A percentile compares a stretch with the other conserved stretches of the same genome.
Conservation (phyloP, 2,888 invertebrate genomes). For the Tipula helvola region DNA sequence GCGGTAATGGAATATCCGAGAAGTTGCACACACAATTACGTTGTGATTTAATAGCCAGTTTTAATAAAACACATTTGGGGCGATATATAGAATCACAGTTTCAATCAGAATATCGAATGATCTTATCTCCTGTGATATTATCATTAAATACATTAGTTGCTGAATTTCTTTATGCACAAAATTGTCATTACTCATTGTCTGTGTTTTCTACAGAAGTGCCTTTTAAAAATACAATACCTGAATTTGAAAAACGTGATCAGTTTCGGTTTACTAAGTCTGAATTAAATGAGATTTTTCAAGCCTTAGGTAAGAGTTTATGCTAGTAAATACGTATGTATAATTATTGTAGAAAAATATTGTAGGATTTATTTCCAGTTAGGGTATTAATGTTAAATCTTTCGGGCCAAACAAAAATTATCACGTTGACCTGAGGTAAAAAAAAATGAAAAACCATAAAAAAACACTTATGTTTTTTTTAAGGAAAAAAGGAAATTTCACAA, state of each 20-base stretch:
- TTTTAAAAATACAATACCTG: constrained; percentile 27
- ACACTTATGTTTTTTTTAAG: no score
- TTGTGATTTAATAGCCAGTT: constrained; percentile 27
- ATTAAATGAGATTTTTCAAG: constrained; percentile 25
- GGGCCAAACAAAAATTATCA: no score
- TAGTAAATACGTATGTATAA: no score
- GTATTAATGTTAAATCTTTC: no score
- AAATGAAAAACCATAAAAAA: no score
- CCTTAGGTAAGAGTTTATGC: constrained; percentile 18
- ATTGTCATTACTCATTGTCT: constrained; percentile 32
- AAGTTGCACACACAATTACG: constrained; percentile 29
- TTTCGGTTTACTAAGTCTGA: constrained; percentile 29
- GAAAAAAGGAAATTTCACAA: no score
- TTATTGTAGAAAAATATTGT: no score
- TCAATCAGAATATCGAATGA: constrained; percentile 20
- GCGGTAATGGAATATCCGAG: constrained; percentile 28
- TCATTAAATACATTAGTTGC: constrained; percentile 31
- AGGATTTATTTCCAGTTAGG: no score
- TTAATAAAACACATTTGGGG: constrained; percentile 29
- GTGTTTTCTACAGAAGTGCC: constrained; percentile 33
- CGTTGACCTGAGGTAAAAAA: no score
- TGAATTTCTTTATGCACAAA: constrained; percentile 32
- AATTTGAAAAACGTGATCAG: constrained; percentile 24
- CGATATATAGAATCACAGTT: constrained; percentile 23
- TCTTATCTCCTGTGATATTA: constrained; percentile 26